Evolutionary conservation across 2,113 vertebrate genomes (phyloP).

Genomic region (Entelurus aequoreus): DNA sequence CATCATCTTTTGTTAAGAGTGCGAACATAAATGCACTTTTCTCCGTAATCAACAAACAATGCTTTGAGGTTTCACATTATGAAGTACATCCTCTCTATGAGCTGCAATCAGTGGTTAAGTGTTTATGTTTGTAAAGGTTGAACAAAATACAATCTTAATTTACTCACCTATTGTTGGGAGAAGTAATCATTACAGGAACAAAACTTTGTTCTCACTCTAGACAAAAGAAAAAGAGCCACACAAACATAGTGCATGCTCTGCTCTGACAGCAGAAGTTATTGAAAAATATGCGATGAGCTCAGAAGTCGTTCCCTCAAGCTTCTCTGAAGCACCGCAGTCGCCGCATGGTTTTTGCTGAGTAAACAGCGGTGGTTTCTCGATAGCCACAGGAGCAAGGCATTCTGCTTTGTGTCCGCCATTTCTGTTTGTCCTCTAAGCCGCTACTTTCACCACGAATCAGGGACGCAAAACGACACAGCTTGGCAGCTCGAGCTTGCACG

Average conservation of each 20-base stretch:
- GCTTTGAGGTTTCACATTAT: constrained; percentile 46
- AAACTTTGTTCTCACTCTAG: constrained; percentile 1
- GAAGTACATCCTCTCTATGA: constrained; percentile 28
- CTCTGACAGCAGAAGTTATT: constrained; percentile 7
- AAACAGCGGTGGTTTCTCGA: constrained; percentile 26
- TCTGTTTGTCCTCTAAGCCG: constrained; percentile 36
- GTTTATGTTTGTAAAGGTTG: constrained; percentile 49
- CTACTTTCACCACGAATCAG: constrained; percentile 9
- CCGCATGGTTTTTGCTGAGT: constrained; percentile 38
- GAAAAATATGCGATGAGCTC: not conserved
- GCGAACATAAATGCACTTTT: constrained; percentile 31
- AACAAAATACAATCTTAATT: constrained; percentile 33
- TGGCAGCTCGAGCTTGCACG: constrained; percentile 16
- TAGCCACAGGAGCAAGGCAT: constrained; percentile 29
- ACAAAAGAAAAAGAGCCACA: not conserved
- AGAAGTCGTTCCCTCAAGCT: constrained; percentile 10
- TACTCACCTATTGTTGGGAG: constrained; percentile 7
- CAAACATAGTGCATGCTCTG: not conserved
- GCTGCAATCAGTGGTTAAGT: constrained; percentile 47
- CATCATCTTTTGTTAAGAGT: constrained; percentile 19
- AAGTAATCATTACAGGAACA: not conserved
- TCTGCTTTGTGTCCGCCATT: constrained; percentile 14
- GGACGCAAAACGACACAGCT: constrained; percentile 18
- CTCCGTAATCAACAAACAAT: constrained; percentile 37
- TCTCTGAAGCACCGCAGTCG: constrained; percentile 9